Base-by-base conservation (phyloP, 2,113 vertebrate species). In the Ophthalmolycus amberensis region DNA sequence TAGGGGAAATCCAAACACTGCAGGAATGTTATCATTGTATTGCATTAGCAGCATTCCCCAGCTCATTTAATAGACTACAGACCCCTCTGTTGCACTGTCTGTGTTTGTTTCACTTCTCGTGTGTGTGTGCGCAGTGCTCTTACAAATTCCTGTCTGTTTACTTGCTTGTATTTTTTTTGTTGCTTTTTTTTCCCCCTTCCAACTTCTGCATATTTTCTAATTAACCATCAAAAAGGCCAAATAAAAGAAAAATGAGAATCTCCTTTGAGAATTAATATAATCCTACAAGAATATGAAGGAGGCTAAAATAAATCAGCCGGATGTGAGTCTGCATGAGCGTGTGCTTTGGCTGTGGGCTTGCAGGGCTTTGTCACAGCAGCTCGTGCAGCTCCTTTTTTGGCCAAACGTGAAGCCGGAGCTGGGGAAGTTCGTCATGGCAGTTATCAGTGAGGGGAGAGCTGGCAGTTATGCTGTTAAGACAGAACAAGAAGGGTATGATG, bases 11-110 rank as follows among this genome's bases (percentile, higher is more conserved):
- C 92, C 94, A 93, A 94, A 94, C 93, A 93, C 88, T 88, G 83
- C 81, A 94, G 89, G 92, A 94, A 94, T 94, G 93, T 94, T 94
- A 91, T 94, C 93, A 81, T 93, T 93, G 91, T 90, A 88, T 94
- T 94, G 91, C 92, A 94, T 93, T 94, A 93, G 91, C 88, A 88
- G 90, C 93, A 88, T 92, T 91, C 92, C 88, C 90, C 68, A 52
- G 71, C 84, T 90, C 80, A 88, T 93, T 92, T 93, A 92, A 94
- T 91, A 87, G 89, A 85, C 88, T 89, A 54, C 91, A 92, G 92
- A 90, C 90, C 84, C 88, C 75, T 87, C 84, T 69, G 76, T 42
- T 83, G 79, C 86, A 84, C 37, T 34, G 63, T 60, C 56, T 88
- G 71, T 75, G 77, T 86, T 86, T 84, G 60, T 87, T 71, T 85